Base-by-base conservation (phyloP, 2,113 vertebrate genomes). In the Vulpes lagopus region DNA sequence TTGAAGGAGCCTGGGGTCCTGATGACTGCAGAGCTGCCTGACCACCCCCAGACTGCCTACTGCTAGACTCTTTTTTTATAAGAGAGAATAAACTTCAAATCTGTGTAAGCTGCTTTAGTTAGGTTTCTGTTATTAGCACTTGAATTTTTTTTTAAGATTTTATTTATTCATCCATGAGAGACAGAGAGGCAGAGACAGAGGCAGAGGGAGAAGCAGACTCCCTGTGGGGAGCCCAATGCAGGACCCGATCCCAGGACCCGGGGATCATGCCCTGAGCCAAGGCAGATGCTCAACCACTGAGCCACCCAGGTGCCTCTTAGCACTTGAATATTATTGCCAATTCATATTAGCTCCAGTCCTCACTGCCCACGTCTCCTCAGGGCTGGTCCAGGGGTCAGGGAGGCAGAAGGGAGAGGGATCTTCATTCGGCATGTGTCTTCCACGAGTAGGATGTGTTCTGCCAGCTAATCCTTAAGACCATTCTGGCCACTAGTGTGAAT, bases 401-500 rank as follows among this genome's bases (percentile, higher is more conserved):
- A 79, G 27, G 38, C 2, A 2, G 25, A 94, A 6, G 12, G 35
- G 27, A 55, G 53, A 80, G 51, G 76, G 84, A 74, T 64, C 57
- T 79, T 53, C 80, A 32, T 65, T 89, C 60, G 38, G 59, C 16
- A 0, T 1, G 17, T 53, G 23, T 35, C 43, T 92, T 55, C 69
- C 11, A 32, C 8, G 9, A 79, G 74, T 9, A 74, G 32, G 16
- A 25, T 80, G 57, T 23, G 23, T 88, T 96, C 80, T 49, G 23
- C 83, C 15, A 64, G 67, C 10, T 51, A 59, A 91, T 53, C 81
- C 53, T 95, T 62, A 89, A 79, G 89, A 57, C 88, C 49, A 25
- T 88, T 96, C 69, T 81, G 89, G 67, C 35, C n/a, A 76, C 35
- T 55, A 62, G 92, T 74, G 25, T 90, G 85, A 67, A 35, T 55